A percentile compares a stretch with the other conserved stretches of the same genome.
Evolutionary conservation across 2,797 vertebrate genomes (phyloP).

Genomic region (Cyprinella venusta): DNA sequence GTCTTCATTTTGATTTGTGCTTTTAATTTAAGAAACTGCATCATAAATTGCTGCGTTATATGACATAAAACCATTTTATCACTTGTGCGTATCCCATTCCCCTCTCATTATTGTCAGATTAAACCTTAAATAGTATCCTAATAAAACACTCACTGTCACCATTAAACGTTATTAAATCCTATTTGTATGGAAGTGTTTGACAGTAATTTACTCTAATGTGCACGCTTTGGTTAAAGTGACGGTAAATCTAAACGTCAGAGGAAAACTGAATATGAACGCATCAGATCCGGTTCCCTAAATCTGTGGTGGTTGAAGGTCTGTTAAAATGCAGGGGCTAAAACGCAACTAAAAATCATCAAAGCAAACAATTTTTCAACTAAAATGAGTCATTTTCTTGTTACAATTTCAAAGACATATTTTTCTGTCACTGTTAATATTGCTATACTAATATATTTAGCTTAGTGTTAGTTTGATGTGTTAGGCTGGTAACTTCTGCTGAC

Average conservation of each 20-base stretch:
- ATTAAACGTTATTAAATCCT: neutral
- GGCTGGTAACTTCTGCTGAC: neutral
- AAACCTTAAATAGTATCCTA: neutral
- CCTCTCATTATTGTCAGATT: slow-evolving; percentile 28
- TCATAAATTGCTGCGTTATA: slow-evolving; percentile 13
- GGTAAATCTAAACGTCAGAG: neutral
- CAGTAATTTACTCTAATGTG: neutral
- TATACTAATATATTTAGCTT: neutral
- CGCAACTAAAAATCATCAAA: neutral
- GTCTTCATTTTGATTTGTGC: slow-evolving; percentile 13
- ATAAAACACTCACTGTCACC: slow-evolving; percentile 24
- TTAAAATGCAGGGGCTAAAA: neutral
- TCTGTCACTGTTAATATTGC: neutral
- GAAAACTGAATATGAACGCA: neutral
- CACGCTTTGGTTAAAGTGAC: neutral
- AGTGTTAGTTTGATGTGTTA: neutral
- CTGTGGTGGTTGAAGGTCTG: neutral
- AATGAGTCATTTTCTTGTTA: neutral
- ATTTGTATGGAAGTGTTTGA: neutral
- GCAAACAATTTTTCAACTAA: neutral
- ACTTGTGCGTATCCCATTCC: neutral
- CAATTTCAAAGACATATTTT: neutral
- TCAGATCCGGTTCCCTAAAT: neutral
- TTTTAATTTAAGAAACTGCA: neutral
- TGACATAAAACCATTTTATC: slow-evolving; percentile 3